phyloP scores from a whole-genome alignment of 2,888 invertebrate genomes.

The Sicus ferrugineus region DNA sequence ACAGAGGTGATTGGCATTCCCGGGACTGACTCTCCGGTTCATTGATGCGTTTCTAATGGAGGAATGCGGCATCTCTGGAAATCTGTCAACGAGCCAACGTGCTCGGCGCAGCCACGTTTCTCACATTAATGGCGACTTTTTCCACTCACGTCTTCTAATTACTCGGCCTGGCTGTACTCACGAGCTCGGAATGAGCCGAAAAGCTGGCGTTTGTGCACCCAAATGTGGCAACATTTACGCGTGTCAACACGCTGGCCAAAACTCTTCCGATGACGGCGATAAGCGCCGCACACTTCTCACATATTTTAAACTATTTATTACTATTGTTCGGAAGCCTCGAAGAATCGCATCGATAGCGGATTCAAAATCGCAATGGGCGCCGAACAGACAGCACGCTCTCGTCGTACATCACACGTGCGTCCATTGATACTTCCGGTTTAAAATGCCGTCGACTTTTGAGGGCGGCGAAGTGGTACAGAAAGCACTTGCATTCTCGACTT shows the following conservation, averaged over 20 bases:
- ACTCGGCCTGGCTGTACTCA: constrained; percentile 33
- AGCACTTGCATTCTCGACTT: constrained; percentile 44
- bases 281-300: constrained; percentile 54
- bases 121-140: background rate
- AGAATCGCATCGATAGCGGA: background rate
- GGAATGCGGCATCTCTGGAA: background rate
- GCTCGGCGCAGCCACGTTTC: background rate
- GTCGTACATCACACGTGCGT: constrained; percentile 9
- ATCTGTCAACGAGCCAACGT: constrained; percentile 2
- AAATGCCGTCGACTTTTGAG: constrained; percentile 29
- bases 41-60: constrained; percentile 44
- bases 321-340: background rate
- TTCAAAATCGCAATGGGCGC: background rate
- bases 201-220: too few relatives aligned
- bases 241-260: constrained; percentile 59
- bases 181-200: constrained; percentile 19
- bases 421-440: constrained; percentile 43
- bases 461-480: constrained; percentile 5
- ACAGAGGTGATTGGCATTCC: too few relatives aligned
- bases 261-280: constrained; percentile 46
- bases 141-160: constrained; percentile 6
- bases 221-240: constrained; percentile 56
- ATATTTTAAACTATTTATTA: constrained; percentile 51
- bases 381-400: background rate
- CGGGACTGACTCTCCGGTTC: constrained; percentile 23